A percentile compares a stretch with the other conserved stretches of the same genome.
phyloP scores from a whole-genome alignment of 2,888 invertebrate genomes.

The Nyleta sp. region DNA sequence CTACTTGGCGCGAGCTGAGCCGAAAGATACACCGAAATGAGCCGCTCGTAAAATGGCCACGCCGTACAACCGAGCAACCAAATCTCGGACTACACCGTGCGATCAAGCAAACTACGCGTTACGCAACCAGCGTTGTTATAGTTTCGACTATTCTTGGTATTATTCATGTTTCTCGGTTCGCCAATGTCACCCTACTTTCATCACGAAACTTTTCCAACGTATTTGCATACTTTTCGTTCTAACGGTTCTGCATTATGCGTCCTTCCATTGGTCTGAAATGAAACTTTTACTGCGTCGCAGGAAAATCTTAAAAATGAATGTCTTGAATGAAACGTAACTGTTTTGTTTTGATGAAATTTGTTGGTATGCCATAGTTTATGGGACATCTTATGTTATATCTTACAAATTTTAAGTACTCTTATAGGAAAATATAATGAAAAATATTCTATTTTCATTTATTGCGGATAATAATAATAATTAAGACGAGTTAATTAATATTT shows the following conservation, averaged over 20 bases:
- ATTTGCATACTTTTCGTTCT: conserved; percentile 62
- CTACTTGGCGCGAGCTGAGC: conserved; percentile 49
- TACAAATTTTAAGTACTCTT: no score
- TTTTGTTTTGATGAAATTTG: conserved; percentile 41
- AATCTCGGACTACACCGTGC: conserved; percentile 50
- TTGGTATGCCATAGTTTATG: neutral
- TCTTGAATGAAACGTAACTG: conserved; percentile 29
- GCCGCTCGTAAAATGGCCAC: conserved; percentile 62
- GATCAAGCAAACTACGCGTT: conserved; percentile 45
- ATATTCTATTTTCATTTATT: no score
- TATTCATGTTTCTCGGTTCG: conserved; percentile 52
- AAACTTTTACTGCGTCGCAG: conserved; percentile 47
- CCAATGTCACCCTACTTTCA: conserved; percentile 29
- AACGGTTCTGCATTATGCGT: conserved; percentile 44
- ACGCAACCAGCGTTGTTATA: conserved; percentile 49
- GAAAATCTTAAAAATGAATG: conserved; percentile 48
- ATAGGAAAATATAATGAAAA: no score
- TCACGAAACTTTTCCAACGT: conserved; percentile 55
- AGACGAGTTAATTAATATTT: no score
- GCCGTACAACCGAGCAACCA: conserved; percentile 32
- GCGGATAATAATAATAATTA: no score
- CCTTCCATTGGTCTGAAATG: conserved; percentile 37
- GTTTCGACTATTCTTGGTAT: conserved; percentile 57
- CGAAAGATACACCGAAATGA: conserved; percentile 57
- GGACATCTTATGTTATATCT: neutral